Evolutionary conservation across 2,888 invertebrate genomes (phyloP).

Genomic region (Cephus nigrinus): DNA sequence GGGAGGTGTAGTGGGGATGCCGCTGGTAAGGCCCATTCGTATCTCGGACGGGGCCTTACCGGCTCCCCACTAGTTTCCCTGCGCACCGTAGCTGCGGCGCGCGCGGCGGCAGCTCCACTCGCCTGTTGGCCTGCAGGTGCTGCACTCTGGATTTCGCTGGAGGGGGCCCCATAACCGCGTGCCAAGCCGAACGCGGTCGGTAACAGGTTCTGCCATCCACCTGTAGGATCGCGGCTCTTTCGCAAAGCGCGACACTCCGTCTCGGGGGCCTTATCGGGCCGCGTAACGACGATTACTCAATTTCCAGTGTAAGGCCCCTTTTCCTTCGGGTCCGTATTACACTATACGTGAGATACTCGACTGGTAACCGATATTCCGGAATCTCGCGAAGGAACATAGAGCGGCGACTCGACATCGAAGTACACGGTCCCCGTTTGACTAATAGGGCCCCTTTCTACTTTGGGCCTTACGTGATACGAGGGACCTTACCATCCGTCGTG

Average conservation of each 20-base stretch:
- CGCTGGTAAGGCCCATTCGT: not conserved
- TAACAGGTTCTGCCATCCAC: conserved; percentile 24
- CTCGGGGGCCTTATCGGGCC: not conserved
- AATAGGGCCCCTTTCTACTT: not conserved
- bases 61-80: not conserved
- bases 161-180: conserved; percentile 21
- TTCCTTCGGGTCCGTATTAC: not conserved
- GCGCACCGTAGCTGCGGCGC: conserved; percentile 24
- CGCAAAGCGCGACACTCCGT: conserved; percentile 1
- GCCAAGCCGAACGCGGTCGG: conserved; percentile 31
- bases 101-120: conserved; percentile 6
- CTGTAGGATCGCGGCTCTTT: not conserved
- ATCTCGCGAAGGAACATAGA: not conserved
- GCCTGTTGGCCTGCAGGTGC: conserved; percentile 45
- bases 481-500: conserved; percentile 61
- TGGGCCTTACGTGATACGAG: conserved; percentile 22
- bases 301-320: not conserved
- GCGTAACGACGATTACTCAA: not conserved
- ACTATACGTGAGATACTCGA: not conserved
- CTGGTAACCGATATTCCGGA: not conserved
- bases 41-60: not conserved
- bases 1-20: not conserved
- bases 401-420: not conserved
- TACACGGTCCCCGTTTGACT: not conserved
- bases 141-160: conserved; percentile 43